These are phyloP conservation scores for Philonicus albiceps DNA, from an alignment of 2,888 invertebrate species.

Conservation along the genomic window DNA sequence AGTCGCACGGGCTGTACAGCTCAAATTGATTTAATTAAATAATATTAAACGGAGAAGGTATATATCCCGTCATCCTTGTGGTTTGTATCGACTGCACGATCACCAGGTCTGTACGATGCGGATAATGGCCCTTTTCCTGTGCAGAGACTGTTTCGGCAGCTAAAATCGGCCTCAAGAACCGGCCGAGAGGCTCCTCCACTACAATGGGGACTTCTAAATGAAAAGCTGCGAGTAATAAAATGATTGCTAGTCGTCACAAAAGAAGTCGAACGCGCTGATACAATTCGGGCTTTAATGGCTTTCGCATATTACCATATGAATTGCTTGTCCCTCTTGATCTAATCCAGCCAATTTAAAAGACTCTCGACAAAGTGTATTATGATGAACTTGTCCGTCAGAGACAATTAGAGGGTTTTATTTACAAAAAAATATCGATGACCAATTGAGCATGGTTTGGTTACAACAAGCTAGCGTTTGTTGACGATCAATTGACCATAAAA, in stretches of 20 bases:
- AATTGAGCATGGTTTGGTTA: background rate
- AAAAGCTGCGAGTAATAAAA: conserved; percentile 10
- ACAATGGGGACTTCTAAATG: background rate
- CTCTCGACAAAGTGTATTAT: background rate
- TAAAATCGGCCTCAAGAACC: background rate
- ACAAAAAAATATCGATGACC: background rate
- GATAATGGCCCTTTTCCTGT: conserved; percentile 4
- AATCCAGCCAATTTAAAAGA: background rate
- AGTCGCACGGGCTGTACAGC: background rate
- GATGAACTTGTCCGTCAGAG: background rate
- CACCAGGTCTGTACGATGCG: too few relatives aligned
- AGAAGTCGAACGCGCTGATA: background rate
- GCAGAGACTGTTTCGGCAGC: background rate
- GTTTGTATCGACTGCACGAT: background rate
- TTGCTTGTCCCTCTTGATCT: background rate
- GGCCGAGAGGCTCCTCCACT: background rate
- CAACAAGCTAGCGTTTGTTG: background rate
- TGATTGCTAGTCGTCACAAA: background rate
- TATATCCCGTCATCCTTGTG: background rate
- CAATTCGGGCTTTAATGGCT: background rate
- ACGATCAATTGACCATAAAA: background rate
- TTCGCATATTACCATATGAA: background rate
- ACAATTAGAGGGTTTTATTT: background rate
- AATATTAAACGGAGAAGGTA: background rate
- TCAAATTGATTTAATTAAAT: background rate